phyloP scores from a whole-genome alignment of 2,113 vertebrate species.

The Pelobates fuscus region DNA sequence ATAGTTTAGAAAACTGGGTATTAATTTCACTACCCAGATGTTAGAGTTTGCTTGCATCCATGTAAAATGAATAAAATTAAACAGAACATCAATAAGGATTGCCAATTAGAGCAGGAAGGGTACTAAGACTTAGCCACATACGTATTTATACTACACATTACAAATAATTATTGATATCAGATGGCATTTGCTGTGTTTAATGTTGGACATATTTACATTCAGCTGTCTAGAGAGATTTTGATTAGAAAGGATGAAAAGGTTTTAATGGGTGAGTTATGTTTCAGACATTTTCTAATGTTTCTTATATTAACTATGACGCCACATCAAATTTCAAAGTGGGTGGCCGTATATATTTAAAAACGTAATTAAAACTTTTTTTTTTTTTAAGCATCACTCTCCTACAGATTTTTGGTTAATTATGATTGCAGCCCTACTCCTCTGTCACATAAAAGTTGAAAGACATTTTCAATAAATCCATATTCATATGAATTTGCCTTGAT shows the following conservation, averaged over 20 bases:
- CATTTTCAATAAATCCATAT: no score
- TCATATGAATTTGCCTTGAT: no score
- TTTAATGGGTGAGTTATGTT: conserved; percentile 24
- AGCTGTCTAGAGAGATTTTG: conserved; percentile 28
- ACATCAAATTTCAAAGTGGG: conserved; percentile 23
- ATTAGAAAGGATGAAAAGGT: conserved; percentile 25
- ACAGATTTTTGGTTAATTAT: neutral
- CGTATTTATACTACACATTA: neutral
- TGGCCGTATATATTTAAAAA: neutral
- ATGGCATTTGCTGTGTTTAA: conserved; percentile 7
- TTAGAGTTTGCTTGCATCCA: no score
- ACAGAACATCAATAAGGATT: neutral
- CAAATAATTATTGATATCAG: conserved; percentile 8
- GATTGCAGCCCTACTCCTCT: neutral
- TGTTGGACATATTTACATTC: conserved; percentile 23
- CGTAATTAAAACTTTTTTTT: no score
- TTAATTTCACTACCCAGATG: no score
- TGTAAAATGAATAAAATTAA: no score
- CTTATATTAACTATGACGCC: neutral
- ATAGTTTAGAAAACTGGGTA: no score
- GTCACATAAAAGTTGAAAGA: neutral
- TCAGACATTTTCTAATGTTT: conserved; percentile 16
- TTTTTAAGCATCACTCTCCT: neutral
- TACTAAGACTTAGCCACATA: conserved; percentile 14
- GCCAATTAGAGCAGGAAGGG: neutral